phyloP scores from a whole-genome alignment of 2,113 vertebrate species.

The Lipophrys pholis region DNA sequence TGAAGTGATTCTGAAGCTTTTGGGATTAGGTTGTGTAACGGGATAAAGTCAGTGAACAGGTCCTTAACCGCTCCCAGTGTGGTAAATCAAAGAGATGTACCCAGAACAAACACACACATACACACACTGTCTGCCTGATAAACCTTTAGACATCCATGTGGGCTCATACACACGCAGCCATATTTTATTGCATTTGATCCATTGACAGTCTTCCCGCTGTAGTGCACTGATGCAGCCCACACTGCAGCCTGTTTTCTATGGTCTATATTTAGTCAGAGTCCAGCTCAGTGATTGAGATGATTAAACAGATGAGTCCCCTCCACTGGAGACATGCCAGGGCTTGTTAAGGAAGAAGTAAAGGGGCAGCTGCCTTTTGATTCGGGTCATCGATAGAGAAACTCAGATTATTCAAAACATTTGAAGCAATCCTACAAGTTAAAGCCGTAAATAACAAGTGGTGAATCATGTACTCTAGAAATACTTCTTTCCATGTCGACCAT shows the following conservation, averaged over 20 bases:
- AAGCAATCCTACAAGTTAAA: conserved; percentile 26
- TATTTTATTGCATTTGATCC: conserved; percentile 45
- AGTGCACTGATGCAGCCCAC: conserved; percentile 48
- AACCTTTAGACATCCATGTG: conserved; percentile 28
- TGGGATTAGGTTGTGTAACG: conserved; percentile 75
- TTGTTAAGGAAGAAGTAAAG: conserved; percentile 58
- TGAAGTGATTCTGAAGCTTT: conserved; percentile 40
- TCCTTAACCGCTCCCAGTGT: conserved; percentile 48
- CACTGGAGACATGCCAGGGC: conserved; percentile 56
- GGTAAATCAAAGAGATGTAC: conserved; percentile 36
- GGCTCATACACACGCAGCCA: conserved; percentile 8
- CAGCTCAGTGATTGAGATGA: conserved; percentile 74
- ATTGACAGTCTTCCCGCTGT: conserved; percentile 55
- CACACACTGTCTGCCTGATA: conserved; percentile 18
- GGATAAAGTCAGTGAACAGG: conserved; percentile 64
- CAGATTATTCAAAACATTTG: conserved; percentile 36
- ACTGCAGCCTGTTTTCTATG: conserved; percentile 55
- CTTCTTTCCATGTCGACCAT: conserved; percentile 29
- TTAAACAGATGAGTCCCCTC: conserved; percentile 76
- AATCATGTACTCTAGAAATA: conserved; percentile 41
- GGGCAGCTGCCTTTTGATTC: conserved; percentile 40
- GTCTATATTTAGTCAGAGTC: conserved; percentile 71
- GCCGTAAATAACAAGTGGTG: conserved; percentile 38
- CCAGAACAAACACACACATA: conserved; percentile 57
- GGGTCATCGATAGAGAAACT: conserved; percentile 41